Percentiles rank a stretch among this genome's conserved stretches.
These are phyloP conservation scores for Corythornis leucogaster DNA, from an alignment of 2,797 vertebrate genomes.

Conservation along the genomic window DNA sequence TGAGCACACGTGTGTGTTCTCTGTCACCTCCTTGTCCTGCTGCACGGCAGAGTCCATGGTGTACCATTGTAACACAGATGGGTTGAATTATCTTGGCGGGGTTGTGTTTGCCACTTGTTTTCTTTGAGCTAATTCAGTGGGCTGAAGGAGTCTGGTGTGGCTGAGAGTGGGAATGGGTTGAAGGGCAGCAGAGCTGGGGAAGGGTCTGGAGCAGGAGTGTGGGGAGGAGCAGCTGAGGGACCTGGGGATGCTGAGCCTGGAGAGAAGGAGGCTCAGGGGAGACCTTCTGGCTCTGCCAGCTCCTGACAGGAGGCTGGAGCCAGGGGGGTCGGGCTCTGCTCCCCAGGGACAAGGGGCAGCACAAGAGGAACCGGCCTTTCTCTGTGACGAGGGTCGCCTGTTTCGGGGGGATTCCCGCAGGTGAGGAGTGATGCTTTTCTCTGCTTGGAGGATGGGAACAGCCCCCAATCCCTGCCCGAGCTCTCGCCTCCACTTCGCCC, in stretches of 20 bases:
- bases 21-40: background rate
- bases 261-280: too few species aligned
- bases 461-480: background rate
- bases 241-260: too few species aligned
- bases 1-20: accelerated
- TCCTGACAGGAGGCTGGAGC: too few species aligned
- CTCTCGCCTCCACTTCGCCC: background rate
- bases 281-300: too few species aligned
- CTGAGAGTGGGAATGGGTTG: accelerated
- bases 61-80: background rate
- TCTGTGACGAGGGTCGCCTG: accelerated
- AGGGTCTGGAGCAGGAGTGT: too few species aligned
- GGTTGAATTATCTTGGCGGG: background rate
- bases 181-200: background rate
- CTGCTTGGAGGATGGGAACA: accelerated
- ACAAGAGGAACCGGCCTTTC: background rate
- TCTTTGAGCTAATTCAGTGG: accelerated
- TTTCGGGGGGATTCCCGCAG: background rate
- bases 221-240: too few species aligned
- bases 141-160: background rate
- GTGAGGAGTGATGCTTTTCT: background rate
- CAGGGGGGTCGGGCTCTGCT: background rate
- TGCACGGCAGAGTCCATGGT: accelerated
- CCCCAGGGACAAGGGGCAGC: background rate
- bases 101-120: background rate